phyloP scores from a whole-genome alignment of 2,113 vertebrate species.

The Calypte anna region DNA sequence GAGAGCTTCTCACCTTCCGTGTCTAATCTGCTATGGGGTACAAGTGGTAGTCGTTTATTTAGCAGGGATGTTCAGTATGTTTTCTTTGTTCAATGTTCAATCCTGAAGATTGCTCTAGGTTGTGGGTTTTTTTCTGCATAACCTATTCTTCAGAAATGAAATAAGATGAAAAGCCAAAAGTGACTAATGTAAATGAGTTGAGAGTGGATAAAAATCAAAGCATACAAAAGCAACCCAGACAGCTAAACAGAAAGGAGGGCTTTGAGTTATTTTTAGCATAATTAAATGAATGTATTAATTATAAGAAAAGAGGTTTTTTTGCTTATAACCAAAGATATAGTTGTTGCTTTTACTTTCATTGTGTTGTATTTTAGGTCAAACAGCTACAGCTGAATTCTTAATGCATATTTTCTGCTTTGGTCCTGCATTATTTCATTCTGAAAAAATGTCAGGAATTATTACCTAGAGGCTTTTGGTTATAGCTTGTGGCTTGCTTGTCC shows the following conservation, averaged over 20 bases:
- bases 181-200: background rate
- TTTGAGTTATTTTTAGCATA: background rate
- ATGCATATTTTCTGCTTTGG: background rate
- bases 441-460: conserved; percentile 52
- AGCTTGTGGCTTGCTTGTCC: background rate
- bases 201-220: background rate
- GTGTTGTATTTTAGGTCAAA: background rate
- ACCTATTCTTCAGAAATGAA: rapidly evolving
- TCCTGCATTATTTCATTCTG: background rate
- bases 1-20: background rate
- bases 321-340: background rate
- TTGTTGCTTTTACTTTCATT: background rate
- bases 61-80: background rate
- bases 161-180: background rate
- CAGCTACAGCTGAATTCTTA: background rate
- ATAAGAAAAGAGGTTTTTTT: background rate
- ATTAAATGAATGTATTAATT: background rate
- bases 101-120: background rate
- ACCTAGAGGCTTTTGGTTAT: conserved; percentile 3
- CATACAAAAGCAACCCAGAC: background rate
- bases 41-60: background rate
- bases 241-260: background rate
- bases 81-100: background rate
- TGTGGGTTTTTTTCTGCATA: background rate
- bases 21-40: background rate